Evolutionary conservation across 2,113 vertebrate genomes (phyloP), one percentile per base, ranked within the genome.

Genomic region (Macquaria australasica): DNA sequence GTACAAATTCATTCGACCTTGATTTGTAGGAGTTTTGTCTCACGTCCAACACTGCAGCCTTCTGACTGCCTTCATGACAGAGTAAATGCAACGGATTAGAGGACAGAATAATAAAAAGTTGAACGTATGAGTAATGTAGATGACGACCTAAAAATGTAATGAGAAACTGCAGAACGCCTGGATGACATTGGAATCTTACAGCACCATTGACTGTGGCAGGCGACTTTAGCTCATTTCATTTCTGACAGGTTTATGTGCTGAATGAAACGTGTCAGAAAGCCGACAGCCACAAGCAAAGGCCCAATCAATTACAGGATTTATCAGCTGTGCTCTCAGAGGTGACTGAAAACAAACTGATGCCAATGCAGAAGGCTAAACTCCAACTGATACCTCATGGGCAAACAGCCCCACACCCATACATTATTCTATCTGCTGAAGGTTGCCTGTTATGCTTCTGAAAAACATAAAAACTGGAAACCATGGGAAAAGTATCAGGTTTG

Each of bases 181-280:
- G 51, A n/a, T 55, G 87, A 78, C 73, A 79, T 71, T 75, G 76
- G 68, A 37, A 43, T 58, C 71, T 21, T 25, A 10, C 28, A 56
- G 55, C 62, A 66, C 45, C 53, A 48, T 10, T 0, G 45, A 78
- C 83, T 37, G 69, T 72, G 59, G 31, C 73, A 10, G 56, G 73
- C 63, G 1, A 86, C 84, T 80, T 83, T 68, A 78, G 55, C 81
- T 91, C 83, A 77, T 91, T 90, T 87, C 21, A 68, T 79, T 69
- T 85, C 68, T 12, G 87, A 92, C 81, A 77, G 82, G 23, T 93
- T 91, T 87, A 90, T 77, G 85, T 63, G 60, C 62, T 8, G 67
- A 72, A 73, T 71, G 66, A 80, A 92, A 74, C 18, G 18, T 76
- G 45, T 64, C 25, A 8, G 45, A 58, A 81, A 75, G 77, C 25